Base-by-base conservation (phyloP, 2,797 vertebrate genomes). In the Pseudotriccus pelzelni region DNA sequence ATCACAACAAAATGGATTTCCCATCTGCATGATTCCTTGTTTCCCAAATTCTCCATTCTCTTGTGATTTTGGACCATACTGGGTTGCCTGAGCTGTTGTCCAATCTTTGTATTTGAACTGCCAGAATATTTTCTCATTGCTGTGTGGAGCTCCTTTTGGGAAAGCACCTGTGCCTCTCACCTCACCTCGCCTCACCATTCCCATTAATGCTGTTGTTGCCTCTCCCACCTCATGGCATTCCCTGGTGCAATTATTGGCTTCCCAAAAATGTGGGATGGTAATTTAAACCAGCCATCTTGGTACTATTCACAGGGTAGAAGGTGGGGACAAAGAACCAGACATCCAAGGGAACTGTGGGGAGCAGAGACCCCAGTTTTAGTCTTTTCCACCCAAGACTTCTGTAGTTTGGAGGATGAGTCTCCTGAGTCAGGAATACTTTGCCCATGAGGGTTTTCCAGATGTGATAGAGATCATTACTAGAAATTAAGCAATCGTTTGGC, bases 121-220 rank as follows among this genome's bases (percentile, higher is more conserved):
- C 12, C 20, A 39, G 81, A 37, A 43, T 69, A 80, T 52, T 80
- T 84, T 89, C 55, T 63, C 44, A 63, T 36, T 1, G 0, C 7
- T 63, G 5, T 34, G 22, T 43, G 18, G 16, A 83, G 7, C 5
- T 59, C 8, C 18, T 41, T 83, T 87, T 16, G 6, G 44, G 74
- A 83, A 79, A 94, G 8, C 4, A 47, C 6, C 7, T 74, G 8
- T 78, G 5, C 10, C 44, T 23, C 36, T 50, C 2, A 0, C 4
- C 30, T 85, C 5, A 1, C 9, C 49, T 82, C n/a, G 11, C 27
- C 12, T 77, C 39, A 14, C 32, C 43, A 4, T 9, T 91, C 32
- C 39, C 14, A 28, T 14, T 1, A 1, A 18, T 10, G 23, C 18
- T 83, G 25, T 10, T 6, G 0, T 32, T 89, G 18, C 4, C 18